Conservation (phyloP, 2,113 vertebrate genomes). For the Cebus imitator region DNA sequence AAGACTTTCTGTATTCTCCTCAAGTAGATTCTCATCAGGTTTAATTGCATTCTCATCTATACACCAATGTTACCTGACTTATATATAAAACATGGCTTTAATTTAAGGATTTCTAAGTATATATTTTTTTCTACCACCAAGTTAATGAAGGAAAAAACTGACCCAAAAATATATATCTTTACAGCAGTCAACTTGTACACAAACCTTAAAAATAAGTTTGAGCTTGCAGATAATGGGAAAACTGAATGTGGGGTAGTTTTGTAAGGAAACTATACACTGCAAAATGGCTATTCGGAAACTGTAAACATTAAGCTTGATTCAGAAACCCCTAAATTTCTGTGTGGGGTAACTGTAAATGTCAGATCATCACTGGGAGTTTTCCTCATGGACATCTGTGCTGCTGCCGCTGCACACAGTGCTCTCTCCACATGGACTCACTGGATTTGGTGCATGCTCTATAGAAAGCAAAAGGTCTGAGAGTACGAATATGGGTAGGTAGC, state of each 20-base stretch:
- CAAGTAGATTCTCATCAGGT: conserved; percentile 81
- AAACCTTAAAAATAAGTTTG: conserved; percentile 80
- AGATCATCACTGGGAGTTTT: conserved; percentile 61
- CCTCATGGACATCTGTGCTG: background rate
- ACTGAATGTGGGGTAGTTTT: conserved; percentile 60
- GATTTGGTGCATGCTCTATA: conserved; percentile 42
- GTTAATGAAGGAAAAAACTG: conserved; percentile 83
- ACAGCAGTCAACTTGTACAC: conserved; percentile 83
- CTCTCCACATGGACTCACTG: background rate
- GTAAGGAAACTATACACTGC: conserved; percentile 81
- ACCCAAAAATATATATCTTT: conserved; percentile 88
- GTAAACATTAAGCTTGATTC: conserved; percentile 87
- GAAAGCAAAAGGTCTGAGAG: conserved; percentile 13
- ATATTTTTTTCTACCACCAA: conserved; percentile 84
- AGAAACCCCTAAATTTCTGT: conserved; percentile 67
- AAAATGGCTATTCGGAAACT: conserved; percentile 85
- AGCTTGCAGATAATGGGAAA: conserved; percentile 71
- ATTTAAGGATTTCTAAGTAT: conserved; percentile 86
- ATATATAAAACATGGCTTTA: conserved; percentile 89
- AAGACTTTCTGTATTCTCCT: conserved; percentile 69
- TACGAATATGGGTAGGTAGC: background rate
- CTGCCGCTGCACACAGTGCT: conserved; percentile 29
- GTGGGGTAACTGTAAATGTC: conserved; percentile 74
- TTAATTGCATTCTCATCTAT: conserved; percentile 84
- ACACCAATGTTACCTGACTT: conserved; percentile 86